phyloP scores from a whole-genome alignment of 2,113 vertebrate genomes.

The Pluvianellus socialis region DNA sequence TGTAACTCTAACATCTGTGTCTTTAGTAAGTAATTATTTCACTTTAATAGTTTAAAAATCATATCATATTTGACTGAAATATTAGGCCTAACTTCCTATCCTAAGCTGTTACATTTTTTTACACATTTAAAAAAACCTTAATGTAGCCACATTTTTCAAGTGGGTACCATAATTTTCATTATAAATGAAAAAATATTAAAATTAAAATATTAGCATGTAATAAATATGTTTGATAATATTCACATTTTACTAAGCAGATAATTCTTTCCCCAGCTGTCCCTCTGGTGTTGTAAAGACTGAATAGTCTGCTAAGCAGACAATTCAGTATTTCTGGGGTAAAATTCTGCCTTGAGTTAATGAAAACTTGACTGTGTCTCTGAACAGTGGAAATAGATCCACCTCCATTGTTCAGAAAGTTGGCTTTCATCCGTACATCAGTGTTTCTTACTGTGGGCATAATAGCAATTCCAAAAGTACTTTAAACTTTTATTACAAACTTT shows the following conservation, averaged over 20 bases:
- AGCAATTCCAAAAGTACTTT: slow-evolving; percentile 29
- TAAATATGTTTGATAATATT: background rate
- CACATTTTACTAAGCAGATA: background rate
- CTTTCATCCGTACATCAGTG: background rate
- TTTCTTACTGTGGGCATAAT: background rate
- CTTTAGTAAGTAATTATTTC: background rate
- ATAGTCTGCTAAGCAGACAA: background rate
- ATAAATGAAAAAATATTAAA: background rate
- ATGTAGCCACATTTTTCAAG: background rate
- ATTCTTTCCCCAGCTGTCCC: background rate
- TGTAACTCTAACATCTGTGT: background rate
- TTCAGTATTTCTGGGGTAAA: background rate
- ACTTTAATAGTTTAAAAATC: background rate
- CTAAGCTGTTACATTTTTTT: background rate
- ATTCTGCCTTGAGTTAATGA: background rate
- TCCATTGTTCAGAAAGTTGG: background rate
- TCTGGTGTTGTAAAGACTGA: background rate
- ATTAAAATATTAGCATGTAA: background rate
- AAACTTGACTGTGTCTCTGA: background rate
- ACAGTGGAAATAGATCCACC: background rate
- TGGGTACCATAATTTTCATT: background rate
- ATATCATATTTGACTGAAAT: background rate
- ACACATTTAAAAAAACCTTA: background rate
- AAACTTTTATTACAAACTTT: slow-evolving; percentile 36
- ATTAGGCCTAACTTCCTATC: background rate